phyloP scores from a whole-genome alignment of 2,888 invertebrate species.

The Caenorhabditis sp. region DNA sequence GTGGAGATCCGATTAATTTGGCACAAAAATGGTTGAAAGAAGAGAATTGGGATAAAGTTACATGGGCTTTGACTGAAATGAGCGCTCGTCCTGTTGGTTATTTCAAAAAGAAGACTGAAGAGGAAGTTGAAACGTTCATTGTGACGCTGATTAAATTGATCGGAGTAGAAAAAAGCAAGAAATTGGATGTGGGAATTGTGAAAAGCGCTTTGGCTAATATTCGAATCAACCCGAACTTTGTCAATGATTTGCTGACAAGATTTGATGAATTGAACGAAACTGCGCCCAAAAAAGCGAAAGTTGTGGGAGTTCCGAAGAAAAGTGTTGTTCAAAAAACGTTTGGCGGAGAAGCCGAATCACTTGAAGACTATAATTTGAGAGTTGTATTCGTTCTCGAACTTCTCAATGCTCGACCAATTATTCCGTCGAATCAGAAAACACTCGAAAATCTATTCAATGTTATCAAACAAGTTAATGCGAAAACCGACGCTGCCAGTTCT shows the following conservation, averaged over 20 bases:
- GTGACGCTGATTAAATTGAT: slow-evolving; percentile 29
- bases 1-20: slow-evolving; percentile 54
- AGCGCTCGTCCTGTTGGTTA: slow-evolving; percentile 26
- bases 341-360: slow-evolving; percentile 15
- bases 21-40: slow-evolving; percentile 42
- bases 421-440: slow-evolving; percentile 39
- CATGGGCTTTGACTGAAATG: slow-evolving; percentile 55
- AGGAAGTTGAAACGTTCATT: slow-evolving; percentile 50
- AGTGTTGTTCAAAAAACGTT: slow-evolving; percentile 16
- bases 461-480: slow-evolving; percentile 46
- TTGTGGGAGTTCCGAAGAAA: slow-evolving; percentile 2
- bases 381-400: slow-evolving; percentile 52
- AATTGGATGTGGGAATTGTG: slow-evolving; percentile 20
- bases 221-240: slow-evolving; percentile 22
- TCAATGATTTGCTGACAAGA: slow-evolving; percentile 36
- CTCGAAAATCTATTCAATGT: slow-evolving; percentile 49
- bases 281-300: slow-evolving; percentile 46
- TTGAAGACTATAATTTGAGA: slow-evolving; percentile 36
- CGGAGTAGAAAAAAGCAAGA: slow-evolving; percentile 19
- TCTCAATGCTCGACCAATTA: slow-evolving; percentile 26
- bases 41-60: slow-evolving; percentile 41
- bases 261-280: slow-evolving; percentile 32
- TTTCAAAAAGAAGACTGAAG: slow-evolving; percentile 39
- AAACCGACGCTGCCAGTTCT: slow-evolving; percentile 15
- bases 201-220: slow-evolving; percentile 42